Evolutionary conservation across 2,113 vertebrate species (phyloP).

Genomic region (Phalacrocorax brasilianus): DNA sequence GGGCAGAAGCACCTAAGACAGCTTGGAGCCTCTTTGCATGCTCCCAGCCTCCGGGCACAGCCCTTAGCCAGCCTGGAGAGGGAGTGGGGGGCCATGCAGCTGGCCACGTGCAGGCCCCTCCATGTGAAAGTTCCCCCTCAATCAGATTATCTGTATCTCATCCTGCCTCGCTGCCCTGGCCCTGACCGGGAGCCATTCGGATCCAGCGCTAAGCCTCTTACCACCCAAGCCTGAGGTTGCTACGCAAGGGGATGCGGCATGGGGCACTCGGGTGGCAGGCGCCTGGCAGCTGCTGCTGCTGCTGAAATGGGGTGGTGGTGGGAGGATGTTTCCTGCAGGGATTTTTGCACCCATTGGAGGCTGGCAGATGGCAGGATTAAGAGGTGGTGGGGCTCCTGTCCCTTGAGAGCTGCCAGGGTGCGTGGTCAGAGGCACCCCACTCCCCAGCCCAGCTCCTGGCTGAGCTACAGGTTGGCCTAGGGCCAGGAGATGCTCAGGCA

Average conservation of each 20-base stretch:
- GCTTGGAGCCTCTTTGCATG: background rate
- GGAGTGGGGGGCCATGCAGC: background rate
- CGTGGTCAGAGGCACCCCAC: fast-evolving
- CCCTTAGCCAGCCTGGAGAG: background rate
- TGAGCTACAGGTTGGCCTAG: background rate
- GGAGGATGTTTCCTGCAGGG: background rate
- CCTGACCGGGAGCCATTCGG: background rate
- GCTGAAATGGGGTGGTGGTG: background rate
- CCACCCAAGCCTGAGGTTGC: background rate
- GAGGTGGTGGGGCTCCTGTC: background rate
- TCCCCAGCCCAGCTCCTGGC: background rate
- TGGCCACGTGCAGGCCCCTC: background rate
- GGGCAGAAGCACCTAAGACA: background rate
- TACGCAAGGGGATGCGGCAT: background rate
- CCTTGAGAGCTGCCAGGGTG: fast-evolving
- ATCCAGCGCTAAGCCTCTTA: conserved; percentile 56
- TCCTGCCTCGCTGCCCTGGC: background rate
- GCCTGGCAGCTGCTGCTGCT: background rate
- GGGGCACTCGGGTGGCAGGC: background rate
- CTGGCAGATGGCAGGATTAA: background rate
- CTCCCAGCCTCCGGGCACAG: background rate
- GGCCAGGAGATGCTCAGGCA: background rate
- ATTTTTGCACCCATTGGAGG: background rate
- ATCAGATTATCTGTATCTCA: background rate
- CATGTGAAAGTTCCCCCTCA: conserved; percentile 23